Base-by-base conservation (phyloP, 2,797 vertebrate species). In the Pangasius djambal region DNA sequence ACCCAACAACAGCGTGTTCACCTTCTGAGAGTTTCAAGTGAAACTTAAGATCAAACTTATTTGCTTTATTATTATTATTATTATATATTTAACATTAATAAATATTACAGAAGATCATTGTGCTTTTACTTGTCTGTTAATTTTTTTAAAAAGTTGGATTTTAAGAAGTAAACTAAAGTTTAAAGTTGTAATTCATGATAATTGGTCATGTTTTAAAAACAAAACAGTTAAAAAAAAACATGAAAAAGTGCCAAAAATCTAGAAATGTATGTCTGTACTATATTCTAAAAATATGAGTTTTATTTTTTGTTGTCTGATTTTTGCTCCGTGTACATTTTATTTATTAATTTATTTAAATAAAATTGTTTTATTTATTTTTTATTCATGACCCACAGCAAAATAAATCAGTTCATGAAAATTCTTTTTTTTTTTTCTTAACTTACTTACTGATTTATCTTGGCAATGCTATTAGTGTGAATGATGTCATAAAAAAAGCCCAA, bases 401-500 rank as follows among this genome's bases (percentile, higher is more conserved):
- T 37, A 37, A 55, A 50, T 48, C 40, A 1, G 67, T 18, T 70
- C 34, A 70, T 8, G 15, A 37, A 37, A 18, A 7, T 55, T 55
- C 10, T 65, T n/a, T n/a, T 3, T 52, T 69, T 20, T 50, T 1
- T 52, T 55, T 25, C 20, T 83, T 61, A 15, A 7, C 22, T 13
- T 18, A 8, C 25, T 10, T n/a, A 48, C 22, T 83, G 82, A 83
- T 83, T 48, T 65, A 52, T 87, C 69, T 55, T 79, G 57, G 77
- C 57, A 55, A 2, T n/a, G 40, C 5, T 28, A 16, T 44, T 67
- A 83, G 57, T 67, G 48, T 87, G 65, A 69, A 67, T 88, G 70
- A 88, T 52, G 74, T 61, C 52, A 83, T 50, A 87, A 72, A 16
- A 63, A 63, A 81, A 82, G 15, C 37, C 65, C 31, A 34, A 37